Conservation (phyloP, 2,888 invertebrate genomes). For the Hydrotaea diabolus region DNA sequence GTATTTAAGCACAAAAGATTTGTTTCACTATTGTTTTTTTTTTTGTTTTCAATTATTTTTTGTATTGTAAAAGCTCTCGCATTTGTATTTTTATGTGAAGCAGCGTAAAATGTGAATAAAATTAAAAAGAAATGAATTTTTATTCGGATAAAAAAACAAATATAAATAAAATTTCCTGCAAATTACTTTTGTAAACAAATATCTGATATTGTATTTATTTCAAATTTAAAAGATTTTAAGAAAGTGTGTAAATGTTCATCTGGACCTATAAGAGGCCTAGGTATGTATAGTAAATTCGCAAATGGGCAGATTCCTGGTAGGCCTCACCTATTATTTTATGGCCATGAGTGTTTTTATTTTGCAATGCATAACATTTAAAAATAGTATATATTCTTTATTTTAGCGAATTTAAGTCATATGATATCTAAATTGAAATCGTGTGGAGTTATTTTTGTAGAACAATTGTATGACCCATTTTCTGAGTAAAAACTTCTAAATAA, state of each 20-base stretch:
- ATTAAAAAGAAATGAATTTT: conserved; percentile 1
- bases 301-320: too few relatives aligned
- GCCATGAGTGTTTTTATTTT: too few relatives aligned
- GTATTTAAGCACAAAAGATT: conserved; percentile 45
- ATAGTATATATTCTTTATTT: too few relatives aligned
- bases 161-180: background rate
- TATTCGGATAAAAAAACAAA: background rate
- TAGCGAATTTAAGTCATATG: too few relatives aligned
- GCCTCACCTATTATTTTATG: too few relatives aligned
- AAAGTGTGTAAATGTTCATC: too few relatives aligned
- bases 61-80: conserved; percentile 51
- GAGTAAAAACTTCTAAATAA: too few relatives aligned
- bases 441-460: too few relatives aligned
- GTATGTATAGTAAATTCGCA: background rate
- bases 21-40: conserved; percentile 5
- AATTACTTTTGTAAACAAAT: conserved; percentile 10
- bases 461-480: too few relatives aligned
- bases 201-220: background rate
- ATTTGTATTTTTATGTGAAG: conserved; percentile 53
- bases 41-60: background rate
- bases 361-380: too few relatives aligned
- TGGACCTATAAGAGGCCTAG: too few relatives aligned
- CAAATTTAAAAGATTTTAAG: background rate
- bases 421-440: too few relatives aligned
- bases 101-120: conserved; percentile 22